These are phyloP conservation scores for Caerostris darwini DNA, from an alignment of 1,140 invertebrate species.

Conservation along the genomic window DNA sequence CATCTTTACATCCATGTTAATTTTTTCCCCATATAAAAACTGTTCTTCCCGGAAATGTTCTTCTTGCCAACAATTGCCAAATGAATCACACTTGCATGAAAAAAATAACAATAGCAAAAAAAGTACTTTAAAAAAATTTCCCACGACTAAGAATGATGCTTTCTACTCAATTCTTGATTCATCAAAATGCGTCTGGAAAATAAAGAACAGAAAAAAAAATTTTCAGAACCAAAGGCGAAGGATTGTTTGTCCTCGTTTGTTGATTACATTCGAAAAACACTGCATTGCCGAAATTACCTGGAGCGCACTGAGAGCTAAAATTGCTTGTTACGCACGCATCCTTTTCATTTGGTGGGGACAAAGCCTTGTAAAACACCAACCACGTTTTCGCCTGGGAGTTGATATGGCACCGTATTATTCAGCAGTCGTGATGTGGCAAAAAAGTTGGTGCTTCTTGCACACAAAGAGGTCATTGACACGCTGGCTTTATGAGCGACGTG, in stretches of 20 bases:
- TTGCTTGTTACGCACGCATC: slow-evolving; percentile 3
- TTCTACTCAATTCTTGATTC: background rate
- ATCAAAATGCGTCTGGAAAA: slow-evolving; percentile 6
- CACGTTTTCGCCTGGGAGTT: background rate
- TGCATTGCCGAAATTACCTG: background rate
- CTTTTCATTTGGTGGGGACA: slow-evolving; percentile 33
- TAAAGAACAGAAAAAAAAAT: background rate
- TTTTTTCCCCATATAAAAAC: background rate
- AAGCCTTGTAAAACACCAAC: slow-evolving; percentile 28
- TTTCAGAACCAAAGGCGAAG: background rate
- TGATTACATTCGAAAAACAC: background rate
- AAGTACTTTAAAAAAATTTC: background rate
- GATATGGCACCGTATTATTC: slow-evolving; percentile 39
- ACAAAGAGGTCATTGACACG: slow-evolving; percentile 25
- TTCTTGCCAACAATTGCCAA: background rate
- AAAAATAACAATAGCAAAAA: background rate
- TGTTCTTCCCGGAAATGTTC: background rate
- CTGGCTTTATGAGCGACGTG: background rate
- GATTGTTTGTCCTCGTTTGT: slow-evolving; percentile 17
- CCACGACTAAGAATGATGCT: background rate
- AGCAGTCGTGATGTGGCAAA: slow-evolving; percentile 43
- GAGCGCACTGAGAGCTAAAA: background rate
- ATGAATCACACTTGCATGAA: background rate
- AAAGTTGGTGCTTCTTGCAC: background rate
- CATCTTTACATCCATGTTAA: too few species aligned